phyloP scores from a whole-genome alignment of 2,888 invertebrate genomes.

The Eulithis prunata region DNA sequence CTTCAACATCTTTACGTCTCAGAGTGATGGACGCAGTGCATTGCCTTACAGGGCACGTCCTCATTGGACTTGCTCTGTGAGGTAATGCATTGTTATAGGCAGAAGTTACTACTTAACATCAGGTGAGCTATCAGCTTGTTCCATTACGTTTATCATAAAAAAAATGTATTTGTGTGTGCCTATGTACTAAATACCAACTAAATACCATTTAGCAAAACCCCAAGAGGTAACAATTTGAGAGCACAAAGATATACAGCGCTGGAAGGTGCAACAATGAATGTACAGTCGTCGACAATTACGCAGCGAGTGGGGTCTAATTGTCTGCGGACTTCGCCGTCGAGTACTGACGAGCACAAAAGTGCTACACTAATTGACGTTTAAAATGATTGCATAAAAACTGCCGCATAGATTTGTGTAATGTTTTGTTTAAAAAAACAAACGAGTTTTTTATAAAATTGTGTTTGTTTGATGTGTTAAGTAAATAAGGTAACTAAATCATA shows the following conservation, averaged over 20 bases:
- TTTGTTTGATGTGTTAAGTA: too few relatives aligned
- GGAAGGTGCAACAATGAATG: constrained; percentile 37
- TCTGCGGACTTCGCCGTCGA: constrained; percentile 41
- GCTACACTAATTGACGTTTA: constrained; percentile 31
- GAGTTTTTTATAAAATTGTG: neutral
- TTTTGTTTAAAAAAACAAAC: constrained; percentile 2
- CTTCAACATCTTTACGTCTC: too few relatives aligned
- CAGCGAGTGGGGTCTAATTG: constrained; percentile 47
- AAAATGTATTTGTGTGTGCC: too few relatives aligned
- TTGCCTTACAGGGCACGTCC: too few relatives aligned
- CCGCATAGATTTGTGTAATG: constrained; percentile 4
- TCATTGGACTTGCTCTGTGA: too few relatives aligned
- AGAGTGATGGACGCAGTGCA: too few relatives aligned
- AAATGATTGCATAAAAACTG: constrained; percentile 16
- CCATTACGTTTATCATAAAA: too few relatives aligned
- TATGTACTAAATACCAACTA: too few relatives aligned
- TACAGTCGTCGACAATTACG: constrained; percentile 52
- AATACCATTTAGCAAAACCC: constrained; percentile 5
- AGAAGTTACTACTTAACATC: too few relatives aligned
- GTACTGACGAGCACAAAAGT: constrained; percentile 35
- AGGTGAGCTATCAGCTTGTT: too few relatives aligned
- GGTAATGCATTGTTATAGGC: too few relatives aligned
- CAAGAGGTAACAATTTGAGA: constrained; percentile 12
- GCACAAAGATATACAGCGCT: constrained; percentile 8
- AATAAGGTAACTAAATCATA: too few relatives aligned